Evolutionary conservation across 2,113 vertebrate species (phyloP).

Genomic region (Oncorhynchus nerka): DNA sequence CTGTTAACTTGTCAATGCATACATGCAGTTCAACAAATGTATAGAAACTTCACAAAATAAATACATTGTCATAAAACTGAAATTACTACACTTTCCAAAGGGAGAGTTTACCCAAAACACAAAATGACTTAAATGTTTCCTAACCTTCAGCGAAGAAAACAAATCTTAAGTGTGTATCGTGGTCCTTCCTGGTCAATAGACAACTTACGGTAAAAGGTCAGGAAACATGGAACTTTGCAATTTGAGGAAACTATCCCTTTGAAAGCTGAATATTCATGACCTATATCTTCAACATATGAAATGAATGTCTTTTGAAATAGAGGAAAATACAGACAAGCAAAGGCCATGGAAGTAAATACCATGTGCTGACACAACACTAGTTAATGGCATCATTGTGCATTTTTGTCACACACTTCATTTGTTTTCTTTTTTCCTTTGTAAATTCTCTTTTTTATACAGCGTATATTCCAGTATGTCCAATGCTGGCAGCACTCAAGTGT

Average conservation of each 20-base stretch:
- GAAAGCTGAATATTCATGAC: constrained; percentile 44
- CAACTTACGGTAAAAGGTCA: constrained; percentile 22
- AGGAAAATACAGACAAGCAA: constrained; percentile 74
- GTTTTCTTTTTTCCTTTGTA: constrained; percentile 30
- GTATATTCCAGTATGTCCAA: constrained; percentile 41
- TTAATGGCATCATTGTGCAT: constrained; percentile 53
- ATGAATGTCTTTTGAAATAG: constrained; percentile 57
- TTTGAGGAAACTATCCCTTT: constrained; percentile 2
- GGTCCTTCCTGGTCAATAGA: constrained; percentile 24
- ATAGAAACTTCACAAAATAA: constrained; percentile 58
- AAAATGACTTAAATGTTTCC: constrained; percentile 4
- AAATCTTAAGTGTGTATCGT: too few relatives aligned
- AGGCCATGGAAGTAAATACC: constrained; percentile 85
- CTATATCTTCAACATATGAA: constrained; percentile 46
- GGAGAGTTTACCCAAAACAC: constrained; percentile 27
- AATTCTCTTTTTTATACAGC: neutral
- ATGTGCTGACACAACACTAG: constrained; percentile 88
- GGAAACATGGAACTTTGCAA: constrained; percentile 14
- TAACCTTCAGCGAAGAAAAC: too few relatives aligned
- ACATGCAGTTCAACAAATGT: constrained; percentile 68
- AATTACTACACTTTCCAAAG: constrained; percentile 59
- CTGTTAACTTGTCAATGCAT: constrained; percentile 35
- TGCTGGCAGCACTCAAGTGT: constrained; percentile 26
- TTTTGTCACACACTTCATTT: constrained; percentile 55
- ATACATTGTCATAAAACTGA: constrained; percentile 64